phyloP scores from a whole-genome alignment of 2,113 vertebrate species.

The Rhinoptilus africanus region DNA sequence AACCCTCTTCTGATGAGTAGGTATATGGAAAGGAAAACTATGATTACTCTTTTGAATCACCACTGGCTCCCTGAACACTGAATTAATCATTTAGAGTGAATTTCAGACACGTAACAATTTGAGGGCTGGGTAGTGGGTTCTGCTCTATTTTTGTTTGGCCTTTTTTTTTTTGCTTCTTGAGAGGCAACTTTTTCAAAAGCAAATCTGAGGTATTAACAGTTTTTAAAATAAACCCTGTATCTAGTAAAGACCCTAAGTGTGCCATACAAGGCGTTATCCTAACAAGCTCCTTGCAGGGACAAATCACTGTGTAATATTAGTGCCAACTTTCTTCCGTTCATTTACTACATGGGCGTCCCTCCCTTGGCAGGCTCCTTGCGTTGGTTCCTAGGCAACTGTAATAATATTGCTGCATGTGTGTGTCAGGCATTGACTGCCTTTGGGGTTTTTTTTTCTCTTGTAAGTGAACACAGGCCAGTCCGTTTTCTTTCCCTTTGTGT shows the following conservation, averaged over 20 bases:
- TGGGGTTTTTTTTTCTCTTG: constrained; percentile 48
- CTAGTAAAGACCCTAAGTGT: neutral
- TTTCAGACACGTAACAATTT: neutral
- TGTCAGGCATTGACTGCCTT: constrained; percentile 45
- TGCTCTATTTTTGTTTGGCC: neutral
- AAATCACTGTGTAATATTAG: neutral
- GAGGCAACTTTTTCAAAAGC: neutral
- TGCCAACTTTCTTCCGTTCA: constrained; percentile 31
- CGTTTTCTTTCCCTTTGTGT: constrained; percentile 28
- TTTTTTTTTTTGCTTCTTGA: neutral
- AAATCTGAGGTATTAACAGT: neutral
- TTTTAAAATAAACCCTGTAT: neutral
- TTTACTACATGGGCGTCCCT: neutral
- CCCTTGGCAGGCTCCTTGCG: neutral
- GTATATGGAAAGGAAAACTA: neutral
- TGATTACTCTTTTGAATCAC: neutral
- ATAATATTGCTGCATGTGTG: constrained; percentile 13
- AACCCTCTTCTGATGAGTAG: neutral
- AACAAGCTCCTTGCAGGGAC: neutral
- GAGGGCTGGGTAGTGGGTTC: neutral
- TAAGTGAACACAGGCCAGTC: constrained; percentile 6
- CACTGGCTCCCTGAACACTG: neutral
- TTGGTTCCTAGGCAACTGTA: constrained; percentile 49
- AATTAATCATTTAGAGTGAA: neutral
- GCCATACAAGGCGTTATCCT: neutral